phyloP scores from a whole-genome alignment of 2,797 vertebrate species.

The Platyrinchus mystaceus region DNA sequence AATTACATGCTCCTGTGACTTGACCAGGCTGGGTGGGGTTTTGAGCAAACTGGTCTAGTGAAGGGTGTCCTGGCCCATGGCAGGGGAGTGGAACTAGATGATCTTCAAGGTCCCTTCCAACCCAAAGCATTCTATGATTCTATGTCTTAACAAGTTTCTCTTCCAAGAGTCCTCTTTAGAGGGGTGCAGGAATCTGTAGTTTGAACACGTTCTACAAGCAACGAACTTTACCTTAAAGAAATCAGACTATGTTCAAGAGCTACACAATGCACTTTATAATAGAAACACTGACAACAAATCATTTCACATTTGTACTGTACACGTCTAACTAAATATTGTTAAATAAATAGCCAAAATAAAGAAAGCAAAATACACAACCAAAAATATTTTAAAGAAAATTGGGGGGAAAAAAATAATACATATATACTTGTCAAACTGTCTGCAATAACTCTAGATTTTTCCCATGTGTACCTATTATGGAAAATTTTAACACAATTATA shows the following conservation, averaged over 20 bases:
- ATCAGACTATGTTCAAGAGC: not conserved
- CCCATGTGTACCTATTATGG: not conserved
- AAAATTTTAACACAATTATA: not conserved
- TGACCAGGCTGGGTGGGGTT: not conserved
- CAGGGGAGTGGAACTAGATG: fast-evolving
- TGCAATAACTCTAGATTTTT: not conserved
- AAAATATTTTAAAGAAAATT: not conserved
- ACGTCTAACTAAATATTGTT: not conserved
- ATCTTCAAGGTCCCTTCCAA: not conserved
- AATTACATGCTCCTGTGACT: not conserved
- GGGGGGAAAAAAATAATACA: not conserved
- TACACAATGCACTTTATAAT: not conserved
- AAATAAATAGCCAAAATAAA: not conserved
- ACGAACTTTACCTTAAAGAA: not conserved
- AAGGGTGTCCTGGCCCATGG: fast-evolving
- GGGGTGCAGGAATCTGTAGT: not conserved
- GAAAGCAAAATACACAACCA: not conserved
- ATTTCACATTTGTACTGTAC: not conserved
- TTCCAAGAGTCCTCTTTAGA: not conserved
- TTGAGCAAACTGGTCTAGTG: not conserved
- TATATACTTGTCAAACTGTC: not conserved
- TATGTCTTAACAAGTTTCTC: not conserved
- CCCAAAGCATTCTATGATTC: not conserved
- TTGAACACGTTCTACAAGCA: not conserved
- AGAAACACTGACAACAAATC: not conserved